A percentile compares a stretch with the other conserved stretches of the same genome.
Evolutionary conservation across 2,113 vertebrate species (phyloP).

Genomic region (Paradoxurus hermaphroditus): DNA sequence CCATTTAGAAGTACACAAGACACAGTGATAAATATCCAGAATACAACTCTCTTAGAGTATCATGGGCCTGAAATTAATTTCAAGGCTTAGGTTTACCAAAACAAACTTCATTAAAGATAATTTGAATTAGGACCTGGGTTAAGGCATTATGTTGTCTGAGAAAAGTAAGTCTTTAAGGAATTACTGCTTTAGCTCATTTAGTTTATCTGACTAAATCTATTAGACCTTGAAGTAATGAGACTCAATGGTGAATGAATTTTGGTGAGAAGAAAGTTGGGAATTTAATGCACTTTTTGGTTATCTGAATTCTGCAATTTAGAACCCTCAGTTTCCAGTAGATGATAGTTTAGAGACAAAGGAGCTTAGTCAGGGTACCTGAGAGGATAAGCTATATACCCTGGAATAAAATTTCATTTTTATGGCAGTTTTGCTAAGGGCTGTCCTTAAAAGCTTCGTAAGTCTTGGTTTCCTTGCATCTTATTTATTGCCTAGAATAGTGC

Average conservation of each 20-base stretch:
- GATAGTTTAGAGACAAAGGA: background rate
- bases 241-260: background rate
- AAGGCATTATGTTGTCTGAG: background rate
- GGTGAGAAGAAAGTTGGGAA: background rate
- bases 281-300: background rate
- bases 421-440: background rate
- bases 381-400: background rate
- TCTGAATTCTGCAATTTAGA: background rate
- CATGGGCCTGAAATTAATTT: slow-evolving; percentile 23
- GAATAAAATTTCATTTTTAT: slow-evolving; percentile 18
- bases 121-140: background rate
- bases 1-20: background rate
- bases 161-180: background rate
- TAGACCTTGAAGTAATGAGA: background rate
- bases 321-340: background rate
- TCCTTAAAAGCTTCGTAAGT: slow-evolving; percentile 44
- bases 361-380: background rate
- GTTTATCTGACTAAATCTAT: background rate
- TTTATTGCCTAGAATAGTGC: slow-evolving; percentile 47
- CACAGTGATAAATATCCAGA: background rate
- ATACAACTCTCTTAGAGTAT: background rate
- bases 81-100: slow-evolving; percentile 19
- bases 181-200: background rate
- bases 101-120: background rate
- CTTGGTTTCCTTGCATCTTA: slow-evolving; percentile 33